Percentiles rank a stretch among this genome's conserved stretches.
These are phyloP conservation scores for Hemibagrus wyckioides DNA, from an alignment of 2,113 vertebrate genomes.

Conservation along the genomic window DNA sequence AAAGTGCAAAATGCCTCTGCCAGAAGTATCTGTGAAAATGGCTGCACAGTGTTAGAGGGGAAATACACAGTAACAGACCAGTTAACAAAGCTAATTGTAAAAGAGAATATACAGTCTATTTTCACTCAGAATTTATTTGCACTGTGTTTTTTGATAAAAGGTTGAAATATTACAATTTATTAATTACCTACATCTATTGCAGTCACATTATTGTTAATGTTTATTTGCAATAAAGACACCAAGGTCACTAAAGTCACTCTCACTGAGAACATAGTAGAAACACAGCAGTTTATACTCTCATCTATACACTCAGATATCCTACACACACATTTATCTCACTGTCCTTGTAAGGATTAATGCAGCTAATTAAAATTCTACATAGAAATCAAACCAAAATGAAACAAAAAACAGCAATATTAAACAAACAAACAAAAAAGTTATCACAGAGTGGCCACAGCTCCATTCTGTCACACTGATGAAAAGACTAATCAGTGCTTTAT, in stretches of 20 bases:
- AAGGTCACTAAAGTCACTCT: too few species aligned
- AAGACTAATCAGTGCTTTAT: not conserved
- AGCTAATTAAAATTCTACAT: not conserved
- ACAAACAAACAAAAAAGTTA: not conserved
- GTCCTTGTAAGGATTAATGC: not conserved
- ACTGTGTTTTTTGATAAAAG: not conserved
- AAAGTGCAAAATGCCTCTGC: too few species aligned
- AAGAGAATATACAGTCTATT: not conserved
- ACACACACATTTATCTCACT: too few species aligned
- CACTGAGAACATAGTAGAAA: too few species aligned
- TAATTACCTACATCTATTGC: not conserved
- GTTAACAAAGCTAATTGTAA: not conserved
- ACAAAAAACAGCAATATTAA: not conserved
- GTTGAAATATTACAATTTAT: not conserved
- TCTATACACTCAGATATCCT: too few species aligned
- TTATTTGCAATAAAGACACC: too few species aligned
- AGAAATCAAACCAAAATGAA: not conserved
- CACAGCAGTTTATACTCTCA: too few species aligned
- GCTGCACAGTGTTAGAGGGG: not conserved
- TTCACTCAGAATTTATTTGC: not conserved
- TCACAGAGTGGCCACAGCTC: not conserved
- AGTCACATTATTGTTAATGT: too few species aligned
- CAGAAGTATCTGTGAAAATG: not conserved
- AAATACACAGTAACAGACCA: not conserved
- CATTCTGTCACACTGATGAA: not conserved